These are phyloP conservation scores for Apodemia duryi DNA, from an alignment of 2,888 invertebrate species.

Conservation along the genomic window DNA sequence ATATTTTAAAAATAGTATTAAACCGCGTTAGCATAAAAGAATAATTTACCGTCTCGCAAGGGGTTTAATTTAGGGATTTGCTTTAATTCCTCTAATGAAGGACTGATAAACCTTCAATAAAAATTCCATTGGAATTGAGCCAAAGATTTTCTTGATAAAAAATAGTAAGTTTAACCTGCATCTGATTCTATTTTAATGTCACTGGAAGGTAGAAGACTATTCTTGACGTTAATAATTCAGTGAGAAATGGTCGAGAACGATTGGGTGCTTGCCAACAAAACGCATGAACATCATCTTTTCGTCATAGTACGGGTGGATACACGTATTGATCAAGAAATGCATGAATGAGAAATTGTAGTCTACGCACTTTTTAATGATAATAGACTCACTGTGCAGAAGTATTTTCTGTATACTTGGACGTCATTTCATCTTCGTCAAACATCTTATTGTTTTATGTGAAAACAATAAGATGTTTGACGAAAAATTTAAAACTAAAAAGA, in stretches of 20 bases:
- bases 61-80: conserved; percentile 1
- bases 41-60: background rate
- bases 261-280: conserved; percentile 35
- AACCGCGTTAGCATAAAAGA: background rate
- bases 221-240: conserved; percentile 36
- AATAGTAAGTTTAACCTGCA: conserved; percentile 15
- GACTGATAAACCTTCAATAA: conserved; percentile 10
- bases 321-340: conserved; percentile 1
- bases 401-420: no score
- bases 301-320: conserved; percentile 32
- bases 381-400: no score
- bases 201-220: conserved; percentile 32
- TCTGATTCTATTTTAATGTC: conserved; percentile 28
- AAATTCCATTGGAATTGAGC: conserved; percentile 4
- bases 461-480: no score
- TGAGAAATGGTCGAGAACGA: conserved; percentile 32
- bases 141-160: conserved; percentile 9
- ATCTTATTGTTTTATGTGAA: no score
- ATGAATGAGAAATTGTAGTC: background rate
- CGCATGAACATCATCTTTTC: conserved; percentile 36
- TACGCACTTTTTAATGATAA: background rate
- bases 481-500: no score
- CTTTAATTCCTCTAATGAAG: background rate
- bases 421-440: no score
- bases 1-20: no score